Conservation (phyloP, 2,797 vertebrate species). For the Pristis pectinata region DNA sequence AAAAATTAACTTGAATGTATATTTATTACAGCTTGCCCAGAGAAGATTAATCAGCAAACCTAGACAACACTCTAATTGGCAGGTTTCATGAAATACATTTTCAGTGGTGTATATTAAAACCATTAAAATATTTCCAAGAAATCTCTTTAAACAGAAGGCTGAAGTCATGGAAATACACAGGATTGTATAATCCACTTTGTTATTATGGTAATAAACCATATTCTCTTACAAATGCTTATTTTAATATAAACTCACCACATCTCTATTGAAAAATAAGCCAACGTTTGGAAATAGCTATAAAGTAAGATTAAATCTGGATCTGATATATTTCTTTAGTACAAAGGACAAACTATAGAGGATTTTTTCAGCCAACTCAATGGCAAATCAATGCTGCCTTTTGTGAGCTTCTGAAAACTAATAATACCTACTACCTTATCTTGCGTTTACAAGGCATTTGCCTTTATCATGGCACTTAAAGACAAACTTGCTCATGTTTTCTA, state of each 20-base stretch:
- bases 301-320: background rate
- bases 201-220: background rate
- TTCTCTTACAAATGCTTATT: background rate
- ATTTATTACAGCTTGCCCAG: background rate
- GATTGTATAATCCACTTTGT: background rate
- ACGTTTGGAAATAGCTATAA: background rate
- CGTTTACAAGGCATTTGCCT: background rate
- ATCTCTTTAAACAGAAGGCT: background rate
- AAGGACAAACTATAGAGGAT: slow-evolving; percentile 10
- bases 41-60: background rate
- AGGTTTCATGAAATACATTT: background rate
- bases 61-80: background rate
- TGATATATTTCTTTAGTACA: background rate
- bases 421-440: background rate
- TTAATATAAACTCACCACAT: background rate
- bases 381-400: background rate
- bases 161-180: background rate
- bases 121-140: background rate
- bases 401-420: background rate
- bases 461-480: slow-evolving; percentile 3
- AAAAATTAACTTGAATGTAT: background rate
- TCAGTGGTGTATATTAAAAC: background rate
- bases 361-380: background rate
- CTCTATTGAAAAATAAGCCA: background rate
- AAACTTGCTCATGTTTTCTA: background rate